A percentile compares a stretch with the other conserved stretches of the same genome.
phyloP scores from a whole-genome alignment of 1,140 invertebrate genomes.

The Drosophila mauritiana region DNA sequence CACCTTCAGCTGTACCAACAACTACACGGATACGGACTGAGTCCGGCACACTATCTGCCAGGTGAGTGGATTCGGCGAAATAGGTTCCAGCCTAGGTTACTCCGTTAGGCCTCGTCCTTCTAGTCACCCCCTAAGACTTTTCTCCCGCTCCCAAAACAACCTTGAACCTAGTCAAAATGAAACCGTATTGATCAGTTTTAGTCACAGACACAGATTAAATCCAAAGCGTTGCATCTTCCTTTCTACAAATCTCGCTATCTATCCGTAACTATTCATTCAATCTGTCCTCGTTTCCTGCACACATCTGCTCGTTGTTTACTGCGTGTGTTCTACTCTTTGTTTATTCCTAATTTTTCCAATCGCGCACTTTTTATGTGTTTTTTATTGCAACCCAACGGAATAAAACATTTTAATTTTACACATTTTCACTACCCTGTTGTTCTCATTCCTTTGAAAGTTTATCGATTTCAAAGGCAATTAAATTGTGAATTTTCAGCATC shows the following conservation, averaged over 20 bases:
- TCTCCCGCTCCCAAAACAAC: not conserved
- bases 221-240: slow-evolving; percentile 36
- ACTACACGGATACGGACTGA: slow-evolving; percentile 90
- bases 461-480: not conserved
- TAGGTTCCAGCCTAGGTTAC: not conserved
- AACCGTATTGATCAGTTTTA: slow-evolving; percentile 13
- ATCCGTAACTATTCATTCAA: slow-evolving; percentile 36
- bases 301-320: slow-evolving; percentile 52
- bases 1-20: slow-evolving; percentile 91
- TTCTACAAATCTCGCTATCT: slow-evolving; percentile 33
- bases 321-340: slow-evolving; percentile 28
- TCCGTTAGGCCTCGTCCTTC: slow-evolving; percentile 1
- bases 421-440: slow-evolving; percentile 28
- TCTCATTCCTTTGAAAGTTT: slow-evolving; percentile 32
- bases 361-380: slow-evolving; percentile 46
- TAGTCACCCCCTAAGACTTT: not conserved
- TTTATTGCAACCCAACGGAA: slow-evolving; percentile 34
- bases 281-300: slow-evolving; percentile 40
- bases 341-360: slow-evolving; percentile 19
- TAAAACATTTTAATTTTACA: slow-evolving; percentile 38
- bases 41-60: slow-evolving; percentile 89
- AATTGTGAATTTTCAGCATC: slow-evolving; percentile 20
- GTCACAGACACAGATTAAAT: slow-evolving; percentile 47
- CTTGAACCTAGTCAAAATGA: not conserved
- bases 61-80: slow-evolving; percentile 75